A percentile compares a stretch with the other conserved stretches of the same genome.
These are phyloP conservation scores for Siniperca undulata DNA, from an alignment of 2,797 vertebrate species.

Conservation along the genomic window DNA sequence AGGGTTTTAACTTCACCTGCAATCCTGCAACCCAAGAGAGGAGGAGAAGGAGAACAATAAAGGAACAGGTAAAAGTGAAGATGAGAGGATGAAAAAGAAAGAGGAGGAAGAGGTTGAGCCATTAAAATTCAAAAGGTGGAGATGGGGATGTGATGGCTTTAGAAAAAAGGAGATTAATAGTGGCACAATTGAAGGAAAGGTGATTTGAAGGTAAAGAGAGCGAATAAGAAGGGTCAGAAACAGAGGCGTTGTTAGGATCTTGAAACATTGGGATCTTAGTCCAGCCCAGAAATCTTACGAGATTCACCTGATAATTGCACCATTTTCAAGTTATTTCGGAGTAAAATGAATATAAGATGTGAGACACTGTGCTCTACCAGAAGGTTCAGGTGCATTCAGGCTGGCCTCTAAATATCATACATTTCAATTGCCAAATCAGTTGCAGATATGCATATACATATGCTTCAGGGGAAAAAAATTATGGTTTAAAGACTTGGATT, in stretches of 20 bases:
- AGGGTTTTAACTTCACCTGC: not conserved
- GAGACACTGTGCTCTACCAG: no score
- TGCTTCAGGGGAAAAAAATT: no score
- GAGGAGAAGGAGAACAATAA: not conserved
- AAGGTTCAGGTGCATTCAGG: no score
- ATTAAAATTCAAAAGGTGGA: conserved; percentile 33
- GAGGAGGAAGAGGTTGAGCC: not conserved
- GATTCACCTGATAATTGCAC: no score
- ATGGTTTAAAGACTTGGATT: no score
- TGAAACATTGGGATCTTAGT: no score
- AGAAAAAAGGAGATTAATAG: conserved; percentile 36
- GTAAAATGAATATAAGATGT: no score
- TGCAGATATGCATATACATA: no score
- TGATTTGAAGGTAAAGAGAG: conserved; percentile 29
- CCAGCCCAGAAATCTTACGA: no score
- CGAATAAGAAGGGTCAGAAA: conserved; percentile 7
- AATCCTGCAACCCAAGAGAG: not conserved
- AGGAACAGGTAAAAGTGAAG: conserved; percentile 4
- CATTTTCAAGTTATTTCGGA: no score
- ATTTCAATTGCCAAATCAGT: no score
- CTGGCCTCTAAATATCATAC: no score
- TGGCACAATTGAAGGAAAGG: conserved; percentile 20
- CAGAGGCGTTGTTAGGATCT: not conserved
- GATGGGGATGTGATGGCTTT: conserved; percentile 15
- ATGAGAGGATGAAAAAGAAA: conserved; percentile 2